These are phyloP conservation scores for Gadus macrocephalus DNA, from an alignment of 2,113 vertebrate genomes.

Conservation along the genomic window DNA sequence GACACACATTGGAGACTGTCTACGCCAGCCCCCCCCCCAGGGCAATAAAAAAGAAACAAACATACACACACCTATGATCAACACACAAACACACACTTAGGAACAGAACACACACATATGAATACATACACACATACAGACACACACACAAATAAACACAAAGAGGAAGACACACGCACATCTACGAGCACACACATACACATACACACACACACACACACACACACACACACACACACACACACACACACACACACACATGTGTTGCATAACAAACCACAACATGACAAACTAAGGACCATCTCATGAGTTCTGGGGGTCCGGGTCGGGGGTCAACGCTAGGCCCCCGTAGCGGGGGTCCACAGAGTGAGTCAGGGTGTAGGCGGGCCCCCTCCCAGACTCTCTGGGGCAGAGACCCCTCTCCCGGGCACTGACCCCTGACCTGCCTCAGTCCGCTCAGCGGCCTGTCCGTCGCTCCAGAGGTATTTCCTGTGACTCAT, in stretches of 20 bases:
- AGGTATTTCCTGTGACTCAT: conserved; percentile 72
- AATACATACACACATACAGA: not conserved
- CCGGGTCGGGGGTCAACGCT: too few species aligned
- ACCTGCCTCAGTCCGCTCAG: conserved; percentile 51
- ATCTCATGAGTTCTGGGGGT: too few species aligned
- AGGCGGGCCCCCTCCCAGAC: not conserved
- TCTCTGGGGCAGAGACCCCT: too few species aligned
- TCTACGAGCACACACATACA: too few species aligned
- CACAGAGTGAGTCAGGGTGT: not conserved
- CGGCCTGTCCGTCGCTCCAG: conserved; percentile 51
- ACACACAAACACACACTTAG: not conserved
- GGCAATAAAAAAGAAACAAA: too few species aligned
- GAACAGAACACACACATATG: not conserved
- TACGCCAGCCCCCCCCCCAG: too few species aligned
- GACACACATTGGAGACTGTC: too few species aligned
- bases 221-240: not conserved
- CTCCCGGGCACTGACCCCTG: not conserved
- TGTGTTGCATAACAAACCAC: too few species aligned
- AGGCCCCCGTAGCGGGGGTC: too few species aligned
- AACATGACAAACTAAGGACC: too few species aligned
- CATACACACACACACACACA: not conserved
- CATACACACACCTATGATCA: not conserved
- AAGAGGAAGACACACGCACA: not conserved
- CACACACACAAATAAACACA: not conserved
- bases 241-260: too few species aligned